These are phyloP conservation scores for Paramormyrops kingsleyae DNA, from an alignment of 2,113 vertebrate species.

Conservation along the genomic window DNA sequence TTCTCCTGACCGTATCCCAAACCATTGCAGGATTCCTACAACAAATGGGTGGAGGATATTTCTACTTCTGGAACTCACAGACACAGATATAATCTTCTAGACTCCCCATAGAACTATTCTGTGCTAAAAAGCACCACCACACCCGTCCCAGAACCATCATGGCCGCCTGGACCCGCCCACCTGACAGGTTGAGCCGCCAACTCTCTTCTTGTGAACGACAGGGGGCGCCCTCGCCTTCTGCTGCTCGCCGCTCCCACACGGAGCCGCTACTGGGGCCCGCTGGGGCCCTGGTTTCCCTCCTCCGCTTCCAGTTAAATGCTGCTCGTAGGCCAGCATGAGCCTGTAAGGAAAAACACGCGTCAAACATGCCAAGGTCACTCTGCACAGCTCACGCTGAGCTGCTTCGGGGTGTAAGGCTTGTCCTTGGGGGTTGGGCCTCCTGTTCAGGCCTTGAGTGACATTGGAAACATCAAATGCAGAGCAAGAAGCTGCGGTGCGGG, in stretches of 20 bases:
- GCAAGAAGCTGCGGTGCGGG: background rate
- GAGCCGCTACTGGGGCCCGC: conserved; percentile 29
- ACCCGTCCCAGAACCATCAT: background rate
- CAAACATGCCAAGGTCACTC: background rate
- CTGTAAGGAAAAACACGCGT: conserved; percentile 29
- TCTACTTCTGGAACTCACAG: background rate
- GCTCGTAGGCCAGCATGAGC: conserved; percentile 61
- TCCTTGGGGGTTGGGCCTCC: background rate
- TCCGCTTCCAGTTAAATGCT: conserved; percentile 44
- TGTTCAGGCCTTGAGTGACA: background rate
- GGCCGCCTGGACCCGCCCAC: background rate
- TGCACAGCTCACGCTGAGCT: background rate
- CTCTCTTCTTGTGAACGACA: conserved; percentile 35
- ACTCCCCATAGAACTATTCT: background rate
- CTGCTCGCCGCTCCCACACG: conserved; percentile 41
- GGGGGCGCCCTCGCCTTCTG: conserved; percentile 41
- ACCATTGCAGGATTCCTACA: background rate
- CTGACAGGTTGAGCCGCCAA: conserved; percentile 7
- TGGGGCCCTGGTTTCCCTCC: conserved; percentile 43
- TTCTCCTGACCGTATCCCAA: background rate
- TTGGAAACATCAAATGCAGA: background rate
- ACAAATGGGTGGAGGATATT: background rate
- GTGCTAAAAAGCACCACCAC: background rate
- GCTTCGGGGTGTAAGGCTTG: background rate
- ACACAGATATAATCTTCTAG: background rate